Percentiles rank a stretch among this genome's conserved stretches.
These are phyloP conservation scores for Montipora capitata DNA, from an alignment of 92 coral and sea anemone genomes.

Conservation along the genomic window DNA sequence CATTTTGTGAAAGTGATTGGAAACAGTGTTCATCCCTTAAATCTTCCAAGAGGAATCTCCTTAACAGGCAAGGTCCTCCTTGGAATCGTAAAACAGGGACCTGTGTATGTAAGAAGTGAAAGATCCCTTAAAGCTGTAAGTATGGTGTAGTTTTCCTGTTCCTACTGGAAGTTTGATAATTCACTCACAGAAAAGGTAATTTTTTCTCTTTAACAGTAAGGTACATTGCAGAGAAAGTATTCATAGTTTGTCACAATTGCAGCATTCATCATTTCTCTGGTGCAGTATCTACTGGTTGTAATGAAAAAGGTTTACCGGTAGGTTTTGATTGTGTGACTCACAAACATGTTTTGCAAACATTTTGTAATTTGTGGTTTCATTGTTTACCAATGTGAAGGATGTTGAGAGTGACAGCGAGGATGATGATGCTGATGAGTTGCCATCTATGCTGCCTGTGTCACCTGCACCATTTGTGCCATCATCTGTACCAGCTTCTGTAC, in stretches of 20 bases:
- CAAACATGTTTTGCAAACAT: neutral
- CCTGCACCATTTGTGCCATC: neutral
- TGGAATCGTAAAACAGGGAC: no score
- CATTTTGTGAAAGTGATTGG: constrained; percentile 5
- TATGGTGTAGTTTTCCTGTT: no score
- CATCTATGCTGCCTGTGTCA: neutral
- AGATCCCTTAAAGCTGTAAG: no score
- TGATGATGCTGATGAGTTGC: neutral
- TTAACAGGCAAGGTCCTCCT: no score
- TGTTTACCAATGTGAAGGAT: neutral
- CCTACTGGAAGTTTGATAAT: no score
- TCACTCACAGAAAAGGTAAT: no score
- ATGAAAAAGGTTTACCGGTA: neutral
- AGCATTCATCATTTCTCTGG: neutral
- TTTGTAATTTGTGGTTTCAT: neutral
- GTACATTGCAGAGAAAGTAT: no score
- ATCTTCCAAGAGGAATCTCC: constrained; percentile 5
- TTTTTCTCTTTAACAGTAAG: no score
- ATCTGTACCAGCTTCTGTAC: neutral
- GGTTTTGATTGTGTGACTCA: neutral
- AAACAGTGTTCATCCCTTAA: neutral
- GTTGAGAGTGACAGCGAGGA: neutral
- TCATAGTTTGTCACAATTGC: neutral
- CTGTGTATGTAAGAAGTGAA: no score
- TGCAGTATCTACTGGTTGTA: neutral